Evolutionary conservation across 2,113 vertebrate species (phyloP).

Genomic region (Chloroceryle aenea): DNA sequence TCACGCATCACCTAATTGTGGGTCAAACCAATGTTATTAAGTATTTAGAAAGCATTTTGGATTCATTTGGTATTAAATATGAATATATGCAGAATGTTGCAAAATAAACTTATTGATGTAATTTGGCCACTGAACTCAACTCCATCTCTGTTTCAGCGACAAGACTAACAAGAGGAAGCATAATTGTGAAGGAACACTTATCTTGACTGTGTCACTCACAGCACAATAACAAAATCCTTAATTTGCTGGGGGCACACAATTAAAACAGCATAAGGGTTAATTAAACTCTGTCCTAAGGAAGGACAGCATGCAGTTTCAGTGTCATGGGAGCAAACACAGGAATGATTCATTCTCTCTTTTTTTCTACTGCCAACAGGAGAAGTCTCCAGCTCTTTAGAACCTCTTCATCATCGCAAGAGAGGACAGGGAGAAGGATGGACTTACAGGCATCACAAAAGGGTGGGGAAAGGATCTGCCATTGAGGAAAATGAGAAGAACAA

Average conservation of each 20-base stretch:
- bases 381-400: not conserved
- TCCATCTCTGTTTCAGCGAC: constrained; percentile 56
- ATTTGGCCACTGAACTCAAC: constrained; percentile 58
- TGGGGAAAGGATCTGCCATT: not conserved
- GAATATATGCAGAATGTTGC: constrained; percentile 24
- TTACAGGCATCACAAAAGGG: not conserved
- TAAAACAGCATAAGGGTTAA: not conserved
- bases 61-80: constrained; percentile 54
- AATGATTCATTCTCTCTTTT: not conserved
- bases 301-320: not conserved
- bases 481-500: not conserved
- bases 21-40: constrained; percentile 67
- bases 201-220: not conserved
- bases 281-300: not conserved
- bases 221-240: not conserved
- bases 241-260: not conserved
- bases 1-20: constrained; percentile 68
- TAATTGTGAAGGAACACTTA: constrained; percentile 14
- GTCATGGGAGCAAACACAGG: not conserved
- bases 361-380: not conserved
- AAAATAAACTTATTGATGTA: constrained; percentile 20
- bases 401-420: not conserved
- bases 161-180: constrained; percentile 21
- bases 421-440: not conserved
- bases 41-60: constrained; percentile 36